These are phyloP conservation scores for Podocnemis expansa DNA, from an alignment of 2,113 vertebrate genomes.

Conservation along the genomic window DNA sequence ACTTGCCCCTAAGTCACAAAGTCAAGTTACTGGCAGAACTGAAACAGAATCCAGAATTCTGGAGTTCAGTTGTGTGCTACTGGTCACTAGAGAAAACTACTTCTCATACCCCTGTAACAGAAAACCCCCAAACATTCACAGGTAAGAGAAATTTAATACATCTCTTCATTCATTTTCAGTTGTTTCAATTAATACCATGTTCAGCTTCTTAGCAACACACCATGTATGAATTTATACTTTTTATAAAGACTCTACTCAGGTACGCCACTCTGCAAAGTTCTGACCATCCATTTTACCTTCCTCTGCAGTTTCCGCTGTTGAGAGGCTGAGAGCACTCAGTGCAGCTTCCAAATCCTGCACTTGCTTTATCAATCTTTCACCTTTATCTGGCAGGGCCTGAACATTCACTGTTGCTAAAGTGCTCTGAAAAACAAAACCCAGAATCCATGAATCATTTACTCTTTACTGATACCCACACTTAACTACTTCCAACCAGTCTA, in stretches of 20 bases:
- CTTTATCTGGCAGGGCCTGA: conserved; percentile 84
- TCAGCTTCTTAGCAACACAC: background rate
- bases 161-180: background rate
- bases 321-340: conserved; percentile 71
- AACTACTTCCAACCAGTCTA: background rate
- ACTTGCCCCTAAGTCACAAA: background rate
- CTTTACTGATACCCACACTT: background rate
- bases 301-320: background rate
- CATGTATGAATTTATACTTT: background rate
- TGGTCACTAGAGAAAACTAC: background rate
- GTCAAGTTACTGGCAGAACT: background rate
- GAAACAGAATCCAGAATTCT: background rate
- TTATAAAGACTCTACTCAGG: background rate
- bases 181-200: background rate
- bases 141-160: background rate
- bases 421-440: conserved; percentile 70
- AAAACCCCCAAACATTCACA: background rate
- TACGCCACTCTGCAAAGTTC: background rate
- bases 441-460: background rate
- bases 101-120: too few relatives aligned
- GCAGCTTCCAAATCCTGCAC: conserved; percentile 82
- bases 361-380: conserved; percentile 82
- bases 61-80: background rate
- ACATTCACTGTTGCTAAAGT: conserved; percentile 81
- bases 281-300: conserved; percentile 50